Evolutionary conservation across 2,797 vertebrate species (phyloP).

Genomic region (Ciconia nigra): DNA sequence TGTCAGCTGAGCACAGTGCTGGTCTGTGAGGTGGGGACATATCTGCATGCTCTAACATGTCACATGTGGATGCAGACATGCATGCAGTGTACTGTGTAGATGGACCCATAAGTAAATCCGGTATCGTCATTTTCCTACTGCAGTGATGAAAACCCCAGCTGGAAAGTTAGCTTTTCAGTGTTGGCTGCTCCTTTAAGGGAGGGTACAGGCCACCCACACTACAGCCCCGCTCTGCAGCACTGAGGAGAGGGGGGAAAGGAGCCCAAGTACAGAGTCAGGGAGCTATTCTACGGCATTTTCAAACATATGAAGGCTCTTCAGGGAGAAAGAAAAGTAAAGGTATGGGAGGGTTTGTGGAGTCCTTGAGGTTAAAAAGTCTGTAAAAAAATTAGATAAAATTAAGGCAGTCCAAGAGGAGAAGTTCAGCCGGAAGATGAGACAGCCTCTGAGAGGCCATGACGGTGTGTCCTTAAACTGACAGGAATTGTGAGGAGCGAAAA

Average conservation of each 20-base stretch:
- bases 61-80: neutral
- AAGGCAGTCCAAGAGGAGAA: neutral
- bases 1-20: accelerated
- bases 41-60: accelerated
- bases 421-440: neutral
- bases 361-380: neutral
- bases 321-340: neutral
- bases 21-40: accelerated
- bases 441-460: neutral
- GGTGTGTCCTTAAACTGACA: neutral
- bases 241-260: neutral
- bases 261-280: accelerated
- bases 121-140: neutral
- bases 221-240: accelerated
- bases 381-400: neutral
- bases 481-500: neutral
- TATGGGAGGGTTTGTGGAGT: neutral
- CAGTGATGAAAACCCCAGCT: neutral
- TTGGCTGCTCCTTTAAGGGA: accelerated
- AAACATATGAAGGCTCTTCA: neutral
- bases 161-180: accelerated
- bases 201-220: accelerated
- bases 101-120: accelerated
- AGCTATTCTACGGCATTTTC: neutral
- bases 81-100: neutral